phyloP scores from a whole-genome alignment of 2,888 invertebrate genomes.

The Dryococelus australis region DNA sequence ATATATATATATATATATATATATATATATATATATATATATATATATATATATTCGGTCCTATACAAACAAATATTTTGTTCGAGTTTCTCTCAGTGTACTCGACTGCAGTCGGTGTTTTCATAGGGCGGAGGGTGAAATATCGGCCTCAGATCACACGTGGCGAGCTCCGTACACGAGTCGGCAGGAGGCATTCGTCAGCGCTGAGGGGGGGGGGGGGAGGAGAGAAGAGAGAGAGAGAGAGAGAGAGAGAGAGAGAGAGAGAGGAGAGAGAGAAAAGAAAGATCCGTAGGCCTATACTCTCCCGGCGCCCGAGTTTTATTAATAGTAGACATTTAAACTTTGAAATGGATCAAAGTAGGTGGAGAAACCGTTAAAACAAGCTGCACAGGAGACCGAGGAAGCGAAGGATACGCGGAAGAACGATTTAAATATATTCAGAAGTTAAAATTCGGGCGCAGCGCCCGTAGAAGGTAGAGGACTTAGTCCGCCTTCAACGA shows the following conservation, averaged over 20 bases:
- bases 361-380: slow-evolving; percentile 20
- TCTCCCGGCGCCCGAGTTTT: slow-evolving; percentile 16
- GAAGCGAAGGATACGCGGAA: not conserved
- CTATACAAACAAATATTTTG: too few species aligned
- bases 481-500: not conserved
- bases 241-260: not conserved
- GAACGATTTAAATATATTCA: not conserved
- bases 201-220: not conserved
- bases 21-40: too few species aligned
- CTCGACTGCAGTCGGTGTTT: too few species aligned
- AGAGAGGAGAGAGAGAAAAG: not conserved
- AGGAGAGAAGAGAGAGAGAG: not conserved
- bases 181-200: not conserved
- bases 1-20: too few species aligned
- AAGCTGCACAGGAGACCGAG: not conserved
- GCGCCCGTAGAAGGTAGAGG: not conserved
- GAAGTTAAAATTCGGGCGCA: not conserved
- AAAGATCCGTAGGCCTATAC: not conserved
- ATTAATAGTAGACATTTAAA: slow-evolving; percentile 29
- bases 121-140: not conserved
- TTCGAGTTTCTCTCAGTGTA: too few species aligned
- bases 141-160: not conserved
- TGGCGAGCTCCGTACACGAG: not conserved
- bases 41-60: too few species aligned
- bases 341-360: slow-evolving; percentile 28